Percentiles rank a stretch among this genome's conserved stretches.
These are phyloP conservation scores for silkworm (Bombyx mori) DNA, from an alignment of 1,140 invertebrate species.

Conservation along the genomic window ASM3026992v2 NC_085125.1:2925001-2925500, in stretches of 20 bases:
- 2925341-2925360: too few relatives aligned
- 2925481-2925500: too few relatives aligned
- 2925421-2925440: too few relatives aligned
- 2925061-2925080: too few relatives aligned
- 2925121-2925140: slow-evolving; percentile 86
- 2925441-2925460: too few relatives aligned
- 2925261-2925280: slow-evolving; percentile 81
- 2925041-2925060: neutral
- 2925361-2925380: too few relatives aligned
- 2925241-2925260: slow-evolving; percentile 84
- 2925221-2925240: slow-evolving; percentile 81
- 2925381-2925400: too few relatives aligned
- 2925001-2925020: neutral
- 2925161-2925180: slow-evolving; percentile 68
- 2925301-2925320: too few relatives aligned
- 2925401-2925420: too few relatives aligned
- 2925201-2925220: slow-evolving; percentile 89
- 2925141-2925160: slow-evolving; percentile 86
- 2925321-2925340: too few relatives aligned
- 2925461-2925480: too few relatives aligned
- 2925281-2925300: slow-evolving; percentile 38
- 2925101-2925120: slow-evolving; percentile 38
- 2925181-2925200: slow-evolving; percentile 72
- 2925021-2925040: neutral
- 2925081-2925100: too few relatives aligned